These are phyloP conservation scores for Brachyalestes nurse DNA, from an alignment of 2,797 vertebrate genomes.

Conservation along the genomic window DNA sequence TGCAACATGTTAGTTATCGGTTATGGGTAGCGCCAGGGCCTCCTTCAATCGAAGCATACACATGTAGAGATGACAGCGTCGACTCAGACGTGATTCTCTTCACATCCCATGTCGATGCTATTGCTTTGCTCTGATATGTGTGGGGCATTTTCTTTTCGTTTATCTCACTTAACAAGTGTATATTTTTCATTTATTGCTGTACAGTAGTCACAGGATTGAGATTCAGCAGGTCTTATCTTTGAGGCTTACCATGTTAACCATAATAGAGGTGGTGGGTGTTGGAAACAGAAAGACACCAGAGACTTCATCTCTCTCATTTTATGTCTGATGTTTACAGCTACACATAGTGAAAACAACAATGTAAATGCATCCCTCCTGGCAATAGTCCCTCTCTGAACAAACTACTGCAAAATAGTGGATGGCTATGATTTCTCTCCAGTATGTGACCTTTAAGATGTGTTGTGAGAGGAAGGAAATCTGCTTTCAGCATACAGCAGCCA, in stretches of 20 bases:
- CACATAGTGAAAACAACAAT: constrained; percentile 66
- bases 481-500: neutral
- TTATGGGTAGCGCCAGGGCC: neutral
- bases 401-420: constrained; percentile 47
- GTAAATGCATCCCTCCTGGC: constrained; percentile 66
- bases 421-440: constrained; percentile 11
- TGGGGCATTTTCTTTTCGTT: neutral
- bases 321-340: constrained; percentile 72
- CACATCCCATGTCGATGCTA: constrained; percentile 6
- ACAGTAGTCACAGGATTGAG: constrained; percentile 5
- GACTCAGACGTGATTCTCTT: neutral
- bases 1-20: constrained; percentile 1
- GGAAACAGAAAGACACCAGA: neutral
- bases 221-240: neutral
- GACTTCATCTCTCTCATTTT: constrained; percentile 38
- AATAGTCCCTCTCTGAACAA: constrained; percentile 62
- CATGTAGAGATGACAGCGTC: constrained; percentile 31
- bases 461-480: constrained; percentile 50
- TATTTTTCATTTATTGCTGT: constrained; percentile 9
- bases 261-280: constrained; percentile 18
- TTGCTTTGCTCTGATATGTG: neutral
- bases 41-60: constrained; percentile 14
- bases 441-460: constrained; percentile 73
- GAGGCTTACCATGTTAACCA: constrained; percentile 26
- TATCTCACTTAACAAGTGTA: constrained; percentile 17